Base-by-base conservation (phyloP, 2,113 vertebrate genomes). In the Pomatostomus ruficeps region DNA sequence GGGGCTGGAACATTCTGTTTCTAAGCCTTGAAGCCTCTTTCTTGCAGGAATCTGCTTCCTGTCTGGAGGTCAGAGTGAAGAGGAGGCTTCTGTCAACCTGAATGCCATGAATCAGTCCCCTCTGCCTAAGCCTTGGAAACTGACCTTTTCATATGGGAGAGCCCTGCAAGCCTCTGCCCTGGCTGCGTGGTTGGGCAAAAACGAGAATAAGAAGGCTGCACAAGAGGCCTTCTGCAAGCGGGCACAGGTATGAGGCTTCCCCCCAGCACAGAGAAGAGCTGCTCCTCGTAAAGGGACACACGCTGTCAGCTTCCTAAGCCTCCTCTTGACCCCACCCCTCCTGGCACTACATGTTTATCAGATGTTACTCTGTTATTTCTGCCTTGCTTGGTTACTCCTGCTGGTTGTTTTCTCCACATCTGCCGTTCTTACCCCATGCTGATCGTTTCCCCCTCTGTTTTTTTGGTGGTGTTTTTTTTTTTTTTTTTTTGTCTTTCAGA, bases 1-100 rank as follows among this genome's bases (percentile, higher is more conserved):
- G 23, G 6, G 29, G 31, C 45, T 58, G 23, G 6, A 70, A 22
- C 19, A 55, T 14, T 65, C 45, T 2, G 5, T 68, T 79, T 72
- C 40, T 55, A 49, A 51, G n/a, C 51, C 35, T 74, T 9, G 0
- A 63, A 77, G 49, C 67, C 58, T 82, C 76, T 49, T 75, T 81
- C 68, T 96, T 91, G 29, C 91, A 99, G 99, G 99, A 43, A 99
- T 99, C 96, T 99, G 99, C 97, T 99, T 99, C 98, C 97, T 99
- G 88, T 99, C 99, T 75, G 99, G 99, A 89, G 99, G 99, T 72
- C 99, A 99, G 97, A 99, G 99, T 80, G 99, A 99, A 96, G 99
- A 99, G 92, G 99, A 99, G 92, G 99, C 99, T 36, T 99, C 99
- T 22, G 90, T 99, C 93, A 99, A 99, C 93, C 98, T 99, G 63